These are phyloP conservation scores for Lepetodrilus schrolli DNA, from an alignment of 2,888 invertebrate genomes.

Conservation along the genomic window DNA sequence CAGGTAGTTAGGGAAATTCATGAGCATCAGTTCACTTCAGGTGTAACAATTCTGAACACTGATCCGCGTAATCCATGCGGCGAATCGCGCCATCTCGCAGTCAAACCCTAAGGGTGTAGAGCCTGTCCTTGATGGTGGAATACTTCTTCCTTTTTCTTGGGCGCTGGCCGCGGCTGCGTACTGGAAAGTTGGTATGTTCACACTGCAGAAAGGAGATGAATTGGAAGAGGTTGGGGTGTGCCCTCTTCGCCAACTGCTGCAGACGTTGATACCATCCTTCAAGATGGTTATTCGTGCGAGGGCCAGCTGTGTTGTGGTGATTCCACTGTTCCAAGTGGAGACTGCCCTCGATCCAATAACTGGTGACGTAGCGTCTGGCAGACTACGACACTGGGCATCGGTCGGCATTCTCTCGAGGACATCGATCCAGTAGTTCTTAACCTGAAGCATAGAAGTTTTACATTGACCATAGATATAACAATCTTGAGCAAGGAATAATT, in stretches of 20 bases:
- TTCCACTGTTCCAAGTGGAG: no score
- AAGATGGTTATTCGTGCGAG: background rate
- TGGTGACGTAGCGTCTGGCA: background rate
- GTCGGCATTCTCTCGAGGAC: no score
- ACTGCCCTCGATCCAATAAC: background rate
- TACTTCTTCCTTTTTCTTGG: background rate
- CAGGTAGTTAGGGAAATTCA: no score
- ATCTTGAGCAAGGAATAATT: no score
- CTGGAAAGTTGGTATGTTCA: background rate
- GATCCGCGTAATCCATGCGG: background rate
- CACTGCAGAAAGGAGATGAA: background rate
- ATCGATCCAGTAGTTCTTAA: no score
- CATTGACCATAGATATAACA: no score
- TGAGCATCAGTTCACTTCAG: no score
- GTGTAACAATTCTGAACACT: background rate
- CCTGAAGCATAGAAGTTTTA: no score
- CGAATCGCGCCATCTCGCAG: background rate
- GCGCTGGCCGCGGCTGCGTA: background rate
- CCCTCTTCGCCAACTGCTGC: background rate
- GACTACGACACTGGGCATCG: no score
- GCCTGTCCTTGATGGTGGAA: background rate
- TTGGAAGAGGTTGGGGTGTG: background rate
- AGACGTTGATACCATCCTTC: slow-evolving; percentile 5
- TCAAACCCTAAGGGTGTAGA: background rate
- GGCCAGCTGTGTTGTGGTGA: background rate